Base-by-base conservation (phyloP, 2,113 vertebrate genomes). In the Corythaeola cristata region DNA sequence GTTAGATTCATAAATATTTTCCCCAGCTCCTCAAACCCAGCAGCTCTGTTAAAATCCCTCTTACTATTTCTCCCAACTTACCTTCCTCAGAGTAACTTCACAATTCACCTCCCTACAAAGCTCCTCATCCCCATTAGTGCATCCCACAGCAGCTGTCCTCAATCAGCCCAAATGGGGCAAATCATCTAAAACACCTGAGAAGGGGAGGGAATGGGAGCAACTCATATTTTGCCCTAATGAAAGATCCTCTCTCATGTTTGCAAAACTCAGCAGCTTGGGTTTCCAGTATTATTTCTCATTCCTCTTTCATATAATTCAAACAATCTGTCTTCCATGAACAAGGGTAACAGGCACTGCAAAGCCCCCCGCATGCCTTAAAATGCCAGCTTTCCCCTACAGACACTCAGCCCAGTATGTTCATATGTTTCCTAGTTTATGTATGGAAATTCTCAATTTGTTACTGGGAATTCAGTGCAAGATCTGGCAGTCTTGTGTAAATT, bases 151-250 rank as follows among this genome's bases (percentile, higher is more conserved):
- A 66, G 39, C 53, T 96, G 30, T 33, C 4, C 7, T 63, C 10
- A 10, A 33, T 72, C 26, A 75, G 28, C 53, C 5, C 35, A 64
- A 32, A 50, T 6, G 12, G 64, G 23, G 26, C 10, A 68, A 88
- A 76, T 23, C 26, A 86, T 15, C 8, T 33, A 35, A n/a, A 79
- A n/a, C 18, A 52, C 18, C 13, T 11, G 17, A 33, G 15, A 27
- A 33, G 3, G 3, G 5, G 23, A 15, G 3, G 8, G 5, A 69
- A n/a, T 3, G 1, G 21, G 9, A 82, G 22, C 9, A 60, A 44
- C 23, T 39, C 23, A n/a, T 15, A 49, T 28, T 68, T 68, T 44
- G 3, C 50, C 35, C 27, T 27, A 9, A 10, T 64, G 58, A 79
- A 78, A 79, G 2, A 12, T 59, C 4, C 11, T 72, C 69, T 81